A percentile compares a stretch with the other conserved stretches of the same genome.
phyloP scores from a whole-genome alignment of 2,797 vertebrate species.

The Graptemys geographica region DNA sequence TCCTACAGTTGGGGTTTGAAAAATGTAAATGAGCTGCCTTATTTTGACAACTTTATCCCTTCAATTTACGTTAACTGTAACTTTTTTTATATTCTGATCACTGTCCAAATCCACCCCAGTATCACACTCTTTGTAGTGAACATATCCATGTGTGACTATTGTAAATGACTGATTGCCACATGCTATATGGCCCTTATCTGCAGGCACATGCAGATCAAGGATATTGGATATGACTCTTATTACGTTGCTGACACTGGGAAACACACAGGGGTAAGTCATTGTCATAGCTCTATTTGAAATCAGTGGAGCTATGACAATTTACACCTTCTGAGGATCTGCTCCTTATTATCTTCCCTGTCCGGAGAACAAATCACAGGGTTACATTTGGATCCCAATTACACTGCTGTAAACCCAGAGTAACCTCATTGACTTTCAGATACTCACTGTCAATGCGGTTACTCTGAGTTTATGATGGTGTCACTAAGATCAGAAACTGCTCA shows the following conservation, averaged over 20 bases:
- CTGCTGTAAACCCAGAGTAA: neutral
- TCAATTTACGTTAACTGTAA: neutral
- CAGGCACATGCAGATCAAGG: neutral
- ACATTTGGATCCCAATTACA: neutral
- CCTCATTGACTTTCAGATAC: accelerated
- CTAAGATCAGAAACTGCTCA: neutral
- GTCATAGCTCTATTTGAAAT: neutral
- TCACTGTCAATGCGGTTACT: accelerated
- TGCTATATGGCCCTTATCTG: accelerated
- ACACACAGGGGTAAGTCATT: neutral
- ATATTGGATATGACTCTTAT: neutral
- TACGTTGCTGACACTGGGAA: neutral
- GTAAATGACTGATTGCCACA: neutral
- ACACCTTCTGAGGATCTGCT: neutral
- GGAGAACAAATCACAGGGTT: accelerated
- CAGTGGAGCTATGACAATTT: neutral
- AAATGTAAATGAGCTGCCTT: neutral
- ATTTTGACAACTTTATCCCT: neutral
- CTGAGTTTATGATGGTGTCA: neutral
- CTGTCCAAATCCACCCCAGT: neutral
- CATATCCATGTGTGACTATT: neutral
- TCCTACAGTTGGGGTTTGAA: neutral
- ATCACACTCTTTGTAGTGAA: neutral
- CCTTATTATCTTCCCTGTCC: neutral
- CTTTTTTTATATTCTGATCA: neutral